These are phyloP conservation scores for Mystacornis crossleyi DNA, from an alignment of 2,113 vertebrate species.

Conservation along the genomic window DNA sequence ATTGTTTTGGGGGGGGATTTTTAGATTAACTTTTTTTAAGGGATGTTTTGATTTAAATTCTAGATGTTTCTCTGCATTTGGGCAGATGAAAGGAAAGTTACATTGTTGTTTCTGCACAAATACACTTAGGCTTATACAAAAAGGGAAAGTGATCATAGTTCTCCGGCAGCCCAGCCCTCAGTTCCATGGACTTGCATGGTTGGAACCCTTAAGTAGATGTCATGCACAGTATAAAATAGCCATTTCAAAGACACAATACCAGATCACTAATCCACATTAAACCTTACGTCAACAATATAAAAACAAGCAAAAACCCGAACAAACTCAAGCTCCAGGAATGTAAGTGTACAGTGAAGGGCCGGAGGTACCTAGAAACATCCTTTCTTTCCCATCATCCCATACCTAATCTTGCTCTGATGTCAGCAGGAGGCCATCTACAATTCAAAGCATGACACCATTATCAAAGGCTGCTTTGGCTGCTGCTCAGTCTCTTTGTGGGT, in stretches of 20 bases:
- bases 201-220: not conserved
- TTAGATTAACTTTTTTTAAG: not conserved
- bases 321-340: accelerated
- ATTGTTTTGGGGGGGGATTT: accelerated
- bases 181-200: not conserved
- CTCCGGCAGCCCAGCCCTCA: not conserved
- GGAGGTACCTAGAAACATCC: not conserved
- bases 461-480: not conserved
- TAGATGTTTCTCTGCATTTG: not conserved
- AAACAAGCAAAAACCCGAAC: not conserved
- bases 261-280: not conserved
- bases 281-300: not conserved
- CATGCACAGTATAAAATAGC: not conserved
- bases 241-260: not conserved
- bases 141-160: not conserved
- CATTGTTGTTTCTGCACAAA: not conserved
- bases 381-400: not conserved
- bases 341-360: not conserved
- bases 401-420: not conserved
- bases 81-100: not conserved
- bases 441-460: not conserved
- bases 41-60: not conserved
- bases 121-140: not conserved
- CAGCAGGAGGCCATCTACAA: not conserved
- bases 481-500: not conserved